These are phyloP conservation scores for Rhimphoctona megacephalus DNA, from an alignment of 2,888 invertebrate genomes.

Conservation along the genomic window DNA sequence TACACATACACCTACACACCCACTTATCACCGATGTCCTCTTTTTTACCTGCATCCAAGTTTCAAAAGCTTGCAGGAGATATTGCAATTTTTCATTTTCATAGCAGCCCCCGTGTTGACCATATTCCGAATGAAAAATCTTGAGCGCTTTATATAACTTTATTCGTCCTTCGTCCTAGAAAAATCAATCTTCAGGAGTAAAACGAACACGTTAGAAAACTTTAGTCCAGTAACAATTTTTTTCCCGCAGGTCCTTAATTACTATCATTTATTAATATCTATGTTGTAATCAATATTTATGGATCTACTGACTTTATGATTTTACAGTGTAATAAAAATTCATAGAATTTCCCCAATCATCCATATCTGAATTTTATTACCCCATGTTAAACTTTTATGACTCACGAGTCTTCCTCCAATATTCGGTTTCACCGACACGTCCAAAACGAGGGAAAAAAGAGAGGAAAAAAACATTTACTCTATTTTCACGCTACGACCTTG, in stretches of 20 bases:
- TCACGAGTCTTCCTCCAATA: not conserved
- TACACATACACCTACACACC: not conserved
- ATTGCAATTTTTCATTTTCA: slow-evolving; percentile 1
- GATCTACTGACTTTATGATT: not conserved
- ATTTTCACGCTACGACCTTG: slow-evolving; percentile 5
- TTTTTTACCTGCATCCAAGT: slow-evolving; percentile 4
- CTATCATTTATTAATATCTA: not conserved
- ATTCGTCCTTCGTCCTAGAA: not conserved
- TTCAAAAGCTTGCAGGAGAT: not conserved
- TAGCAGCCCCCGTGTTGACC: not conserved
- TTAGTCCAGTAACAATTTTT: not conserved
- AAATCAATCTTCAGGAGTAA: not conserved
- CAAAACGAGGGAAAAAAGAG: not conserved
- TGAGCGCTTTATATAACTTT: not conserved
- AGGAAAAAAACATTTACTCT: not conserved
- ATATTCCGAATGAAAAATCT: not conserved
- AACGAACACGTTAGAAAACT: not conserved
- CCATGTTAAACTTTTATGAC: not conserved
- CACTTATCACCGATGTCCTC: not conserved
- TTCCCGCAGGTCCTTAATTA: too few species aligned
- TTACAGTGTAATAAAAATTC: not conserved
- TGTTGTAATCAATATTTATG: not conserved
- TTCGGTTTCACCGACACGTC: not conserved
- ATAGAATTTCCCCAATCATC: too few species aligned
- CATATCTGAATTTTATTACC: not conserved